Evolutionary conservation across 2,113 vertebrate genomes (phyloP), one percentile per base, ranked within the genome.

Genomic region (Cryptomyrus ogoouensis): DNA sequence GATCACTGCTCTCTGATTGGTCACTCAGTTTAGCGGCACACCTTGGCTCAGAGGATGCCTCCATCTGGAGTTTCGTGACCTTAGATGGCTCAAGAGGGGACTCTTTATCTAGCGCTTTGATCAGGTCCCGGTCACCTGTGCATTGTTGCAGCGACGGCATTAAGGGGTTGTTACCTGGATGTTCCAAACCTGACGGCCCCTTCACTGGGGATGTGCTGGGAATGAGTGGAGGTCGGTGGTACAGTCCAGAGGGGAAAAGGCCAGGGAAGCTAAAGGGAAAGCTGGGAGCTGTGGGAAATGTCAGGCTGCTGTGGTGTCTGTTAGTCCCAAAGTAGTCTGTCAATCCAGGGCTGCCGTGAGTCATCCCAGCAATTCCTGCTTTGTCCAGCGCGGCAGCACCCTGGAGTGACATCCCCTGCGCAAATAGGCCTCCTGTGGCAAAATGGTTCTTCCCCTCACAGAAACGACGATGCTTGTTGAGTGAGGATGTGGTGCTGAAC

Each of bases 371-470:
- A 93, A 99, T 96, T 94, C 96, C 95, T 88, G 98, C 96, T 96
- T 99, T 99, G 96, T 99, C 98, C 96, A 99, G 96, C 94, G 96
- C 96, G 89, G 97, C 96, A 94, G 94, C 96, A 91, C 98, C 98
- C 94, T 97, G 97, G 94, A 99, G 97, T 92, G 97, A 96, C 96
- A 99, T 97, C 94, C 98, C 97, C 95, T 97, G 97, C 93, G 97
- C 98, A 97, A 99, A 99, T 94, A 99, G 96, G 93, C 98, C 98
- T 95, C 98, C 98, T 94, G 98, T 96, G 90, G 98, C 96, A 96
- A 99, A 99, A 97, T 99, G 98, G 95, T 98, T 98, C 95, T 99
- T 99, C 93, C 98, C 98, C 95, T 99, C 98, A 95, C 98, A 99
- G 97, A 99, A 99, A 94, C 98, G 97, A 93, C 98, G 98, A 94